These are phyloP conservation scores for Bibio marci DNA, from an alignment of 2,888 invertebrate genomes.

Conservation along the genomic window DNA sequence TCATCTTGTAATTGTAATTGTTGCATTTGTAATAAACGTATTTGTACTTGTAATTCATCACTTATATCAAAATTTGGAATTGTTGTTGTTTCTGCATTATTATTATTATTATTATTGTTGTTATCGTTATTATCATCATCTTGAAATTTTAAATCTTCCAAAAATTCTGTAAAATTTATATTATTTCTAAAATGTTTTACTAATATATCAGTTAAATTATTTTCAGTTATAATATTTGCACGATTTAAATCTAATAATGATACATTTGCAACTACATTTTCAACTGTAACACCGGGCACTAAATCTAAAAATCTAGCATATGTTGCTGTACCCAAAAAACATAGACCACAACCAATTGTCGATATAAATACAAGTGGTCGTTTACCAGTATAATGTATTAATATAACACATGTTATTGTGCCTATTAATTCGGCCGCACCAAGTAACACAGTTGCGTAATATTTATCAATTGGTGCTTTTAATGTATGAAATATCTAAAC, in stretches of 20 bases:
- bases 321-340: conserved; percentile 35
- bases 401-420: conserved; percentile 41
- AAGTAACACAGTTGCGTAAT: conserved; percentile 54
- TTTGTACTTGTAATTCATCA: neutral
- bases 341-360: conserved; percentile 43
- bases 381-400: conserved; percentile 58
- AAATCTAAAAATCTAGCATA: conserved; percentile 26
- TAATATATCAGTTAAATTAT: conserved; percentile 25
- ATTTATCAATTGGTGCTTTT: conserved; percentile 56
- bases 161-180: too few relatives aligned
- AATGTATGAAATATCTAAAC: conserved; percentile 51
- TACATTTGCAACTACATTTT: conserved; percentile 26
- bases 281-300: conserved; percentile 26
- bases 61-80: neutral
- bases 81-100: neutral
- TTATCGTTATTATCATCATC: neutral
- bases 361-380: conserved; percentile 49
- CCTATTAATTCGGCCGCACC: conserved; percentile 54
- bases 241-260: conserved; percentile 19
- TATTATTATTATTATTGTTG: neutral
- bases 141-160: neutral
- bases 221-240: conserved; percentile 20
- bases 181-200: conserved; percentile 4
- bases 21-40: too few relatives aligned
- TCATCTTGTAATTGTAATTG: too few relatives aligned